A percentile compares a stretch with the other conserved stretches of the same genome.
These are phyloP conservation scores for Coelopa pilipes DNA, from an alignment of 2,888 invertebrate species.

Conservation along the genomic window DNA sequence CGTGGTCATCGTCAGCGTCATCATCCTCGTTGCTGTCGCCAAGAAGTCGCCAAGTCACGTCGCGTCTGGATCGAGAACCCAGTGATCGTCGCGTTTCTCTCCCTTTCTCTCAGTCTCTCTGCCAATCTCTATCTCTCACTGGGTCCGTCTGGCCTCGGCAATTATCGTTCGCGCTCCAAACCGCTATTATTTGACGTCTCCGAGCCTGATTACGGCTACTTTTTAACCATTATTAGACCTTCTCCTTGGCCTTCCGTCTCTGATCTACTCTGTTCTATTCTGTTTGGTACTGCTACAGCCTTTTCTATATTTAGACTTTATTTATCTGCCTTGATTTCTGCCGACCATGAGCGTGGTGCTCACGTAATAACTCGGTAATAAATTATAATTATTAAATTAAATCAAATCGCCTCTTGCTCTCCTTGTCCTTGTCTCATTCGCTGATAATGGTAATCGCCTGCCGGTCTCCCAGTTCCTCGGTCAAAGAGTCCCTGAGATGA, in stretches of 20 bases:
- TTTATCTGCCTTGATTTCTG: too few relatives aligned
- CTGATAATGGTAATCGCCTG: too few relatives aligned
- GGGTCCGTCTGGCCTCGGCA: background rate
- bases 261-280: background rate
- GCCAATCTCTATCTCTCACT: background rate
- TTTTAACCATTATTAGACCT: conserved; percentile 9
- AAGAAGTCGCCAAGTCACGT: conserved; percentile 33
- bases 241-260: background rate
- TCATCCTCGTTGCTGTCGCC: conserved; percentile 11
- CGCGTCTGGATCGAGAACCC: conserved; percentile 6
- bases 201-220: background rate
- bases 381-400: conserved; percentile 19
- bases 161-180: conserved; percentile 32
- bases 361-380: conserved; percentile 12
- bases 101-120: background rate
- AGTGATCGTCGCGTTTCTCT: conserved; percentile 2
- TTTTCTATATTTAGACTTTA: too few relatives aligned
- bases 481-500: too few relatives aligned
- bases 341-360: too few relatives aligned
- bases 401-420: conserved; percentile 3
- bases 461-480: too few relatives aligned
- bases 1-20: background rate
- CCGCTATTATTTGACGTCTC: conserved; percentile 25
- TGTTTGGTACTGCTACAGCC: background rate
- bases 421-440: background rate